Conservation (phyloP, 2,888 invertebrate species). For the Agrilus cyanescens region DNA sequence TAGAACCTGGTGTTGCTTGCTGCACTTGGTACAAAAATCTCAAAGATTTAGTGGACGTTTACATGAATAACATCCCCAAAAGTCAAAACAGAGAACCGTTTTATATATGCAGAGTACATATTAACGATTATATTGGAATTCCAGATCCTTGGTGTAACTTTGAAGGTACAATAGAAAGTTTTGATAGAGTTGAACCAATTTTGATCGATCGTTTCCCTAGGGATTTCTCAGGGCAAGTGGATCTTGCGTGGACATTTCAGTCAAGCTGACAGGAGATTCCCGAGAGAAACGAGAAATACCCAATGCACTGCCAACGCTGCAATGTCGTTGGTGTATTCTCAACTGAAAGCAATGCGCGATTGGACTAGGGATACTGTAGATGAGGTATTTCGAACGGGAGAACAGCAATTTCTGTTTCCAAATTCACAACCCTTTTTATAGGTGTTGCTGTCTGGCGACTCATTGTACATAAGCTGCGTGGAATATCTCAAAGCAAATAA, state of each 20-base stretch:
- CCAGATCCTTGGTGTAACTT: slow-evolving; percentile 32
- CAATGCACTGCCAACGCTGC: slow-evolving; percentile 37
- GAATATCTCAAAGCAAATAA: slow-evolving; percentile 21
- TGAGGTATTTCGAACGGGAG: slow-evolving; percentile 19
- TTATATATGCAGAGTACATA: slow-evolving; percentile 28
- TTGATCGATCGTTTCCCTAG: slow-evolving; percentile 5
- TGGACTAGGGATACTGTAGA: slow-evolving; percentile 34
- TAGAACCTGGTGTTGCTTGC: slow-evolving; percentile 29
- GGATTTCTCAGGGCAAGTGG: slow-evolving; percentile 24
- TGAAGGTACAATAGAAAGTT: slow-evolving; percentile 20
- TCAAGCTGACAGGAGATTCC: slow-evolving; percentile 27
- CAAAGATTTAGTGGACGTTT: slow-evolving; percentile 29
- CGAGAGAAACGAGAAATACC: slow-evolving; percentile 29
- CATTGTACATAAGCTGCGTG: slow-evolving; percentile 32
- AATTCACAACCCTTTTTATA: slow-evolving; percentile 12
- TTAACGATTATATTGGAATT: slow-evolving; percentile 26
- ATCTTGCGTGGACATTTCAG: slow-evolving; percentile 31
- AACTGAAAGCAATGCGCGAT: slow-evolving; percentile 24
- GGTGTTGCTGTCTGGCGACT: slow-evolving; percentile 34
- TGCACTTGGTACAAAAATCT: slow-evolving; percentile 30
- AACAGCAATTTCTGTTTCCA: neutral
- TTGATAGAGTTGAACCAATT: neutral
- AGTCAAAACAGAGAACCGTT: slow-evolving; percentile 24
- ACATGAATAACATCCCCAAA: slow-evolving; percentile 29
- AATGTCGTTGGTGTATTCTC: slow-evolving; percentile 29